These are phyloP conservation scores for Carettochelys insculpta DNA, from an alignment of 2,113 vertebrate genomes.

Conservation along the genomic window DNA sequence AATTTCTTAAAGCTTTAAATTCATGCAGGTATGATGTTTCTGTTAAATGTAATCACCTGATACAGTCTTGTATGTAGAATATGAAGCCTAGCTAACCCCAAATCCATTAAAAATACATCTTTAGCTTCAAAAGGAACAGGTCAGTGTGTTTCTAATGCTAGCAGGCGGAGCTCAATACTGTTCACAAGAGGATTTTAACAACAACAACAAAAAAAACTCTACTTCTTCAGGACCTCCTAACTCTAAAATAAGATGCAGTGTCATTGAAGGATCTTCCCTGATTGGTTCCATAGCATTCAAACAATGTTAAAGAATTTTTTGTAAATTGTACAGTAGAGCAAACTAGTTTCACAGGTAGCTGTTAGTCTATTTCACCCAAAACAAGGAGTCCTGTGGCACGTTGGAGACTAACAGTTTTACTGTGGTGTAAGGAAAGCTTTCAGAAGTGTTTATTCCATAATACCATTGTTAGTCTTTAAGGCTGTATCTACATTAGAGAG, in stretches of 20 bases:
- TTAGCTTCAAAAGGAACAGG: background rate
- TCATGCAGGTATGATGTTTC: background rate
- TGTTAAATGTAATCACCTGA: background rate
- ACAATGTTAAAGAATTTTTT: background rate
- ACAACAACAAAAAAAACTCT: background rate
- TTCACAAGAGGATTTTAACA: background rate
- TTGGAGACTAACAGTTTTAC: too few species aligned
- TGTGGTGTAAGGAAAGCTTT: too few species aligned
- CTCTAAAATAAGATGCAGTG: background rate
- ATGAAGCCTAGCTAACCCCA: fast-evolving
- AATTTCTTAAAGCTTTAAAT: background rate
- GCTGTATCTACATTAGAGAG: too few species aligned
- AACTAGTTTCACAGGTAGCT: too few species aligned
- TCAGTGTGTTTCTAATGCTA: background rate
- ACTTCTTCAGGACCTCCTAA: too few species aligned
- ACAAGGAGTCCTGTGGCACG: too few species aligned
- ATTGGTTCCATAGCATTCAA: background rate
- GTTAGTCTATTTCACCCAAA: too few species aligned
- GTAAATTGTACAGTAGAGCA: background rate
- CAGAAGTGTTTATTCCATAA: too few species aligned
- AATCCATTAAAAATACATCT: background rate
- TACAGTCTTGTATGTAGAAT: background rate
- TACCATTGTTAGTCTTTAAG: too few species aligned
- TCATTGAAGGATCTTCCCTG: background rate
- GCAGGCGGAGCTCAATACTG: background rate